These are phyloP conservation scores for Noctilio leporinus DNA, from an alignment of 2,113 vertebrate species.

Conservation along the genomic window DNA sequence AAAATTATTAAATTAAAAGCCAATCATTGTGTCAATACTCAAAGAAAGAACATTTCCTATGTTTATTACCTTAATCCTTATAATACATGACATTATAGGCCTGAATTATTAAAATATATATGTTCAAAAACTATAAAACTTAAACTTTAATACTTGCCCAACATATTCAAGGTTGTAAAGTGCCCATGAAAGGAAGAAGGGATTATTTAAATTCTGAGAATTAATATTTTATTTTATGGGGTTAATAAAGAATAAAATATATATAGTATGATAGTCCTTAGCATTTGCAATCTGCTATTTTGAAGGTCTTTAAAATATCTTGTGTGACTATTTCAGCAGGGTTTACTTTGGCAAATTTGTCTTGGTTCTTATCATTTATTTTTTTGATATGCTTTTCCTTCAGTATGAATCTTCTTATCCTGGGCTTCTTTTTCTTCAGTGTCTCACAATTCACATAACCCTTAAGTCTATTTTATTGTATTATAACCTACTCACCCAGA, in stretches of 20 bases:
- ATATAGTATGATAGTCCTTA: background rate
- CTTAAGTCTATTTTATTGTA: background rate
- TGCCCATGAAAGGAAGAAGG: background rate
- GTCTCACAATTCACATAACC: background rate
- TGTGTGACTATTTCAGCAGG: background rate
- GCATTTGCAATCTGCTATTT: background rate
- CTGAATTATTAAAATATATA: background rate
- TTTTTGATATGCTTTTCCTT: background rate
- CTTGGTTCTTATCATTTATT: background rate
- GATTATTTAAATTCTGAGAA: background rate
- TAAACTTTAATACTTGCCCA: background rate
- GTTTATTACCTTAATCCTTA: background rate
- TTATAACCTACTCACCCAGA: background rate
- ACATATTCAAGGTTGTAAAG: background rate
- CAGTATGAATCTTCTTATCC: background rate
- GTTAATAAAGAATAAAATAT: background rate
- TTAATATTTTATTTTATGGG: background rate
- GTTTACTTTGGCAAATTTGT: background rate
- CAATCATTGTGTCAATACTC: background rate
- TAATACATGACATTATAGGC: background rate
- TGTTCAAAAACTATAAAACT: background rate
- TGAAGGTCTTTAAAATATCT: background rate
- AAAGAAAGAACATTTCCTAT: background rate
- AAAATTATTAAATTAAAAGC: background rate
- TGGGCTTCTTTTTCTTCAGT: background rate